These are phyloP conservation scores for Cydia strobilella DNA, from an alignment of 1,140 invertebrate species.

Conservation along the genomic window DNA sequence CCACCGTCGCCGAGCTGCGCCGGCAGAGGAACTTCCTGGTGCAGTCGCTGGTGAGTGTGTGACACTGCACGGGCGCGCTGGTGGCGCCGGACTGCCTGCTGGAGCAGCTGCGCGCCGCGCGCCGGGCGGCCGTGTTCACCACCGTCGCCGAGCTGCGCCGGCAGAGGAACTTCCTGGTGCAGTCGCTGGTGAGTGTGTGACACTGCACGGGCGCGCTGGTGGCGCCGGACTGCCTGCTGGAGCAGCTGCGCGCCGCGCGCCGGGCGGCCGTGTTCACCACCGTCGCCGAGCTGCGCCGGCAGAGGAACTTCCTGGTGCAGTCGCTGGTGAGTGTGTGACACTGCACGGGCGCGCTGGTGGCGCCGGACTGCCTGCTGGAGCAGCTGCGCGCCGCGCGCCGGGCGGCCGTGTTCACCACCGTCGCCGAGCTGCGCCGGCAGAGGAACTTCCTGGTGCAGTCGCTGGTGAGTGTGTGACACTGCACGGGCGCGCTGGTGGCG, in stretches of 20 bases:
- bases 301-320: constrained; percentile 96
- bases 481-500: constrained; percentile 94
- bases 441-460: constrained; percentile 97
- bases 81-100: constrained; percentile 94
- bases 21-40: constrained; percentile 96
- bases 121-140: constrained; percentile 92
- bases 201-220: constrained; percentile 92
- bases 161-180: constrained; percentile 95
- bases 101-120: constrained; percentile 90
- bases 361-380: constrained; percentile 92
- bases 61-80: constrained; percentile 89
- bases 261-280: constrained; percentile 94
- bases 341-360: constrained; percentile 93
- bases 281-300: constrained; percentile 92
- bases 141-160: constrained; percentile 93
- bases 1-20: constrained; percentile 93
- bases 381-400: constrained; percentile 90
- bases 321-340: constrained; percentile 84
- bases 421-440: constrained; percentile 93
- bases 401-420: constrained; percentile 94
- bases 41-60: constrained; percentile 88
- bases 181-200: constrained; percentile 87
- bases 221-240: constrained; percentile 92
- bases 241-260: constrained; percentile 90
- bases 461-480: constrained; percentile 81